Conservation (phyloP, 2,797 vertebrate species). For the Malurus leucopterus region DNA sequence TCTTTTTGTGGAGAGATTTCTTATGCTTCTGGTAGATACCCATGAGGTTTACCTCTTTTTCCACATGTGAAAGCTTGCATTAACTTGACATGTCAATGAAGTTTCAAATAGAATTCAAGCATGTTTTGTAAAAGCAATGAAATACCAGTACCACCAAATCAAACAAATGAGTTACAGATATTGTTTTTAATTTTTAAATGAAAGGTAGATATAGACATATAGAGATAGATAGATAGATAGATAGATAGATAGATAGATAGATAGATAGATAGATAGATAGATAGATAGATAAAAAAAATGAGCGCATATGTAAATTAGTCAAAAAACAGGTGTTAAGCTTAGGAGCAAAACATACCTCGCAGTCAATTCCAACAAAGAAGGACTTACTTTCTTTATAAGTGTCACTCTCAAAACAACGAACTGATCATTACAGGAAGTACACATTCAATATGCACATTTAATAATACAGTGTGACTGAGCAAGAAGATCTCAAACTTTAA, state of each 20-base stretch:
- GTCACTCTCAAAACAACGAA: not conserved
- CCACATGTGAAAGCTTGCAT: not conserved
- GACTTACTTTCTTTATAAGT: not conserved
- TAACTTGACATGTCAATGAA: not conserved
- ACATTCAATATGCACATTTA: not conserved
- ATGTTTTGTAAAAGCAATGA: not conserved
- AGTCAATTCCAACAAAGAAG: not conserved
- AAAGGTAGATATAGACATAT: accelerated
- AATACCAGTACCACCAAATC: not conserved
- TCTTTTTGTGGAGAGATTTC: not conserved
- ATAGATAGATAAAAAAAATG: not conserved
- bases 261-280: too few relatives aligned
- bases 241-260: too few relatives aligned
- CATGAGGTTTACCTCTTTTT: not conserved
- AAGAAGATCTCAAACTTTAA: not conserved
- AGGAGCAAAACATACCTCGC: not conserved
- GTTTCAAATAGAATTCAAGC: not conserved
- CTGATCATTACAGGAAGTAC: not conserved
- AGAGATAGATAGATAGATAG: too few relatives aligned
- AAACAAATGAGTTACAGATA: not conserved
- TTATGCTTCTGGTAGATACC: not conserved
- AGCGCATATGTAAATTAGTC: not conserved
- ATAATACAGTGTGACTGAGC: not conserved
- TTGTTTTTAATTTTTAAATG: not conserved
- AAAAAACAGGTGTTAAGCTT: not conserved